Evolutionary conservation across 2,113 vertebrate species (phyloP).

Genomic region (Upupa epops): DNA sequence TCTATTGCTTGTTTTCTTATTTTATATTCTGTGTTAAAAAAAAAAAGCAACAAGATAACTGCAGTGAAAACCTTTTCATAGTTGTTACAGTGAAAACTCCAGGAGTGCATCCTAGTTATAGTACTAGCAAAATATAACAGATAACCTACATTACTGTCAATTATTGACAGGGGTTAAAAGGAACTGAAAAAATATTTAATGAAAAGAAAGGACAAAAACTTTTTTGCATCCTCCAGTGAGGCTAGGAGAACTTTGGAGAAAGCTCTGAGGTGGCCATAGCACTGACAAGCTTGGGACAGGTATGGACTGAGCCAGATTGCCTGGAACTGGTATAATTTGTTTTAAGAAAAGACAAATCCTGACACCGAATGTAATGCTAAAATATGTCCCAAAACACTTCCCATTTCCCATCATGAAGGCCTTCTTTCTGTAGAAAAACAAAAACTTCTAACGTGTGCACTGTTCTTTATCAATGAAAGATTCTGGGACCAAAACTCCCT

Average conservation of each 20-base stretch:
- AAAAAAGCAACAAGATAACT: not conserved
- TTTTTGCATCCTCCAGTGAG: not conserved
- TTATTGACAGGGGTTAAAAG: not conserved
- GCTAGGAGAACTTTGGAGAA: not conserved
- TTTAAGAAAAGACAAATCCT: not conserved
- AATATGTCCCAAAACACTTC: not conserved
- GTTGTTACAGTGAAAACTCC: not conserved
- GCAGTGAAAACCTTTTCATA: not conserved
- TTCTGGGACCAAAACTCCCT: not conserved
- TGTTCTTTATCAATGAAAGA: not conserved
- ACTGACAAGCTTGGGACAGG: rapidly evolving
- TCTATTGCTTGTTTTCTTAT: not conserved
- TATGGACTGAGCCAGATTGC: not conserved
- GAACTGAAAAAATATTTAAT: not conserved
- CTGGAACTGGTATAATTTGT: not conserved
- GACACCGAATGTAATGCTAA: not conserved
- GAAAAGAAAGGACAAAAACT: not conserved
- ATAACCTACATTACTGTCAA: not conserved
- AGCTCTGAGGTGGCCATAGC: not conserved
- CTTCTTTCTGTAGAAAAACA: not conserved
- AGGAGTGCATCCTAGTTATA: not conserved
- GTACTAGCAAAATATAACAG: not conserved
- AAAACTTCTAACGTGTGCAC: not conserved
- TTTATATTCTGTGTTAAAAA: not conserved
- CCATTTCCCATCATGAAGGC: not conserved